phyloP scores from a whole-genome alignment of 1,140 invertebrate species.

The Arion vulgaris region DNA sequence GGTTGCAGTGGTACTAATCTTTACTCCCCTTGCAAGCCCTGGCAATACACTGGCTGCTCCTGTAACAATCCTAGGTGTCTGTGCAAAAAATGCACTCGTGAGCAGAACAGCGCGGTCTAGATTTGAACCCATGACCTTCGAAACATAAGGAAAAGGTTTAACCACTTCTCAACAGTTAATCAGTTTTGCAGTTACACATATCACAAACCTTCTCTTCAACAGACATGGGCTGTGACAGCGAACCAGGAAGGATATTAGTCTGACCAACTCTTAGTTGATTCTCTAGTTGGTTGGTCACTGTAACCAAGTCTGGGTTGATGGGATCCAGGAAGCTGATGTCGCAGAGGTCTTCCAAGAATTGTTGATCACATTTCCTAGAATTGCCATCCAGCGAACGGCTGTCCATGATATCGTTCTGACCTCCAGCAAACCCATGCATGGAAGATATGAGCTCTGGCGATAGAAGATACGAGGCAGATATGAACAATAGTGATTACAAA shows the following conservation, averaged over 20 bases:
- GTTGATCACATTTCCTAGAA: neutral
- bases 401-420: neutral
- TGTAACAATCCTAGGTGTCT: too few relatives aligned
- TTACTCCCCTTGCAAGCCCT: too few relatives aligned
- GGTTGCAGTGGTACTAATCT: too few relatives aligned
- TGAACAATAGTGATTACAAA: too few relatives aligned
- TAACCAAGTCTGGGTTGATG: conserved; percentile 28
- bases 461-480: neutral
- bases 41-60: too few relatives aligned
- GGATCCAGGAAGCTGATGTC: conserved; percentile 42
- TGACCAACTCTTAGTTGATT: conserved; percentile 23
- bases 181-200: too few relatives aligned
- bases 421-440: conserved; percentile 21
- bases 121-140: too few relatives aligned
- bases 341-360: conserved; percentile 1
- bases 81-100: too few relatives aligned
- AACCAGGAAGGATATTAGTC: conserved; percentile 17
- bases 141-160: too few relatives aligned
- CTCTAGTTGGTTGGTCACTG: conserved; percentile 30
- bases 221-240: conserved; percentile 36
- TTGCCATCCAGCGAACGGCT: neutral
- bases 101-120: too few relatives aligned
- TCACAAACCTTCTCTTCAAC: conserved; percentile 37
- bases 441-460: conserved; percentile 27
- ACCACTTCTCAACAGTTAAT: too few relatives aligned